A percentile compares a stretch with the other conserved stretches of the same genome.
phyloP scores from a whole-genome alignment of 2,888 invertebrate genomes.

The Tethea ocularis region DNA sequence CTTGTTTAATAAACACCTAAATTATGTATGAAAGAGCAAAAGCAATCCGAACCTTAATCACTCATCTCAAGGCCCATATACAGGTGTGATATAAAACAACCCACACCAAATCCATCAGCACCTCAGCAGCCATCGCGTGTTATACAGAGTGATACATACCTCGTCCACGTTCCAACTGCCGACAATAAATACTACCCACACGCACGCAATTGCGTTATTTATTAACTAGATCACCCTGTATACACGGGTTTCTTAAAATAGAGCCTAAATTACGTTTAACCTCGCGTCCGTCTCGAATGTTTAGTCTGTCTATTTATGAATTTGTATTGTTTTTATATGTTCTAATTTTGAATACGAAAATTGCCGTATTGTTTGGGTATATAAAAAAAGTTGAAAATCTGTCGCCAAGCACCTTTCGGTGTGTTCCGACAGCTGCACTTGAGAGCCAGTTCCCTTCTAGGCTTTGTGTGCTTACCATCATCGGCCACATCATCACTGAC shows the following conservation, averaged over 20 bases:
- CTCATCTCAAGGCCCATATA: neutral
- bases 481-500: no score
- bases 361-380: neutral
- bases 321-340: neutral
- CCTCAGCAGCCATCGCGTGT: conserved; percentile 44
- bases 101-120: conserved; percentile 42
- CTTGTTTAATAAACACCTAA: no score
- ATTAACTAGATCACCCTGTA: conserved; percentile 48
- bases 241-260: conserved; percentile 39
- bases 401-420: no score
- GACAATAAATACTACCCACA: conserved; percentile 55
- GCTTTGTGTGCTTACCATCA: no score
- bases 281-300: neutral
- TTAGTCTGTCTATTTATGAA: conserved; percentile 5
- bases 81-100: conserved; percentile 7
- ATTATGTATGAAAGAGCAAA: neutral
- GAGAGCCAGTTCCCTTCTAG: no score
- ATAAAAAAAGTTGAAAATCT: no score
- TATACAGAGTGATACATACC: conserved; percentile 52
- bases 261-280: conserved; percentile 30
- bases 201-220: conserved; percentile 44
- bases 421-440: no score
- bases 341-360: neutral
- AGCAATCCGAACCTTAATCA: conserved; percentile 1
- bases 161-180: conserved; percentile 38